Evolutionary conservation across 2,113 vertebrate genomes (phyloP), one percentile per base, ranked within the genome.

Genomic region (Setophaga petechia): DNA sequence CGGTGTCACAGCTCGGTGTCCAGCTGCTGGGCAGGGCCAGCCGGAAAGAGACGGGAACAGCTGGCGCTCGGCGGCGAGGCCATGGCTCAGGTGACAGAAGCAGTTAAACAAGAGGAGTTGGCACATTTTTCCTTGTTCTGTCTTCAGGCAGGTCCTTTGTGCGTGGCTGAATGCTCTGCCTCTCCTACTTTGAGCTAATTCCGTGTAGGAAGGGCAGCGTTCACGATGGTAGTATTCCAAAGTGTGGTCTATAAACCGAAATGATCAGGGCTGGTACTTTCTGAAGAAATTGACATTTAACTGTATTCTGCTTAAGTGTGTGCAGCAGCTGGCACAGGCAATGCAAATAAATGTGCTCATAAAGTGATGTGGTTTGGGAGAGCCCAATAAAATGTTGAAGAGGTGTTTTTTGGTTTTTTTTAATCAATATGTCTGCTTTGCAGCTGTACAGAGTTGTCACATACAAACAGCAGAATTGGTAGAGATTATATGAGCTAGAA

Each of bases 261-360:
- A 71, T 63, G 10, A 51, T 86, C 41, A 28, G 79, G 77, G 81
- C 39, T 39, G 51, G 4, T 59, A 18, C 72, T 92, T 92, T 39
- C 44, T 83, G 52, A 44, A 59, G 78, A 86, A 91, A 71, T 9
- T 86, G 90, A 44, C 76, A 37, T 95, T 85, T 84, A 71, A 41
- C 83, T 63, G 43, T 81, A 31, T 86, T 91, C 37, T 61, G 10
- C 12, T 39, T 39, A 44, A 8, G 23, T 57, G 24, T 14, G 33
- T 49, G 72, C 87, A 80, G 78, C 88, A 93, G 90, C 84, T 91
- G 91, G 87, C 63, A 52, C 59, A 91, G 67, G 39, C 51, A 80
- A 24, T 47, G 72, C 63, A 80, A 95, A 87, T 76, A 73, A 63
- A 74, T n/a, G 77, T 74, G 39, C 47, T 89, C 35, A 4, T 96